These are phyloP conservation scores for Drosophila littoralis DNA, from an alignment of 1,140 invertebrate species.

Conservation along the genomic window DNA sequence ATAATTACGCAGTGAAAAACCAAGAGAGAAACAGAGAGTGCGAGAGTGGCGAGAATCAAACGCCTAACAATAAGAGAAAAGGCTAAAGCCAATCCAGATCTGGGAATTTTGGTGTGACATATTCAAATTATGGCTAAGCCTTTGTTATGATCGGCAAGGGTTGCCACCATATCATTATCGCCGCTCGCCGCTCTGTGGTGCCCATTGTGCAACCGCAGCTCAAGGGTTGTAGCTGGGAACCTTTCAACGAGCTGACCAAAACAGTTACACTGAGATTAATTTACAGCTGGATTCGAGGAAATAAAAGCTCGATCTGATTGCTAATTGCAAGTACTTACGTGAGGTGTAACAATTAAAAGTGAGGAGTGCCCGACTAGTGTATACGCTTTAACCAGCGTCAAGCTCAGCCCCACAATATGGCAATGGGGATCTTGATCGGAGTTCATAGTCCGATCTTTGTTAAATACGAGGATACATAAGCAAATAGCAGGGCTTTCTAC, in stretches of 20 bases:
- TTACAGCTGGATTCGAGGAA: background rate
- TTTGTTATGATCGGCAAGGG: conserved; percentile 70
- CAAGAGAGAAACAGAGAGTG: background rate
- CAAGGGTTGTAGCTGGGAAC: conserved; percentile 52
- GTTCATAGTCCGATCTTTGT: too few relatives aligned
- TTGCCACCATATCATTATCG: conserved; percentile 80
- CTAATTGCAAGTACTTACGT: too few relatives aligned
- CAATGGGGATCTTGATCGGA: too few relatives aligned
- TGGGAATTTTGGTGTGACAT: conserved; percentile 71
- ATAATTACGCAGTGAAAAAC: conserved; percentile 58
- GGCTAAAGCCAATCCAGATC: conserved; percentile 58
- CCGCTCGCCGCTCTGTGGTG: conserved; percentile 63
- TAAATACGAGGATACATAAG: too few relatives aligned
- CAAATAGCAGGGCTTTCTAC: too few relatives aligned
- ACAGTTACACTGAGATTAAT: conserved; percentile 12
- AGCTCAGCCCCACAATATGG: too few relatives aligned
- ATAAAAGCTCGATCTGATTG: too few relatives aligned
- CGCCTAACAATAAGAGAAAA: conserved; percentile 50
- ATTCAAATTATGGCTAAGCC: conserved; percentile 68
- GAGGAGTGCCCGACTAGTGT: too few relatives aligned
- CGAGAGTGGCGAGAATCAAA: conserved; percentile 38
- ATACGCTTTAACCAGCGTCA: too few relatives aligned
- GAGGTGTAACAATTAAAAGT: too few relatives aligned
- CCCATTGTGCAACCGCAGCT: conserved; percentile 71
- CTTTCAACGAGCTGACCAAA: conserved; percentile 35